Conservation (phyloP, 2,888 invertebrate genomes). For the Pediacus dermestoides region DNA sequence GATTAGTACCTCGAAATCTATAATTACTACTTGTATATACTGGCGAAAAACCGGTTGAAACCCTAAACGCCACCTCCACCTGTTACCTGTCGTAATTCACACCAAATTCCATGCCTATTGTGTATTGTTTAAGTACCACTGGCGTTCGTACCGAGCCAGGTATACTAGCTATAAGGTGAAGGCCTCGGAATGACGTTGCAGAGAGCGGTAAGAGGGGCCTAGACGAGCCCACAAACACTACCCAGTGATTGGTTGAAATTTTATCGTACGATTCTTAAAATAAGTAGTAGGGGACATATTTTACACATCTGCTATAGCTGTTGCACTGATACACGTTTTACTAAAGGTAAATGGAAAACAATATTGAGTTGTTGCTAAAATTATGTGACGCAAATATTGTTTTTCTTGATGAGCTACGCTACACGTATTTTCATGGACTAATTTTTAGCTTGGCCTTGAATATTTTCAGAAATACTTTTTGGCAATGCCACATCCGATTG, state of each 20-base stretch:
- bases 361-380: background rate
- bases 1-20: too few species aligned
- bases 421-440: background rate
- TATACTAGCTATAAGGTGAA: conserved; percentile 22
- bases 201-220: conserved; percentile 12
- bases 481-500: conserved; percentile 7
- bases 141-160: background rate
- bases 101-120: too few species aligned
- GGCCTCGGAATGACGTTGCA: conserved; percentile 25
- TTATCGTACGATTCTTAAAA: conserved; percentile 26
- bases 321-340: background rate
- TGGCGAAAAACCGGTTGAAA: too few species aligned
- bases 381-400: conserved; percentile 16
- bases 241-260: conserved; percentile 21
- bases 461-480: conserved; percentile 6
- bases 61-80: too few species aligned
- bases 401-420: conserved; percentile 7
- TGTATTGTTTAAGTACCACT: too few species aligned
- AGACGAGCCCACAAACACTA: conserved; percentile 26
- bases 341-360: too few species aligned
- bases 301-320: conserved; percentile 14
- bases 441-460: conserved; percentile 12
- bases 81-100: too few species aligned
- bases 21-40: too few species aligned
- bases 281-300: conserved; percentile 12